These are phyloP conservation scores for Coptodon bakossiorum DNA, from an alignment of 2,113 vertebrate species.

Conservation along the genomic window DNA sequence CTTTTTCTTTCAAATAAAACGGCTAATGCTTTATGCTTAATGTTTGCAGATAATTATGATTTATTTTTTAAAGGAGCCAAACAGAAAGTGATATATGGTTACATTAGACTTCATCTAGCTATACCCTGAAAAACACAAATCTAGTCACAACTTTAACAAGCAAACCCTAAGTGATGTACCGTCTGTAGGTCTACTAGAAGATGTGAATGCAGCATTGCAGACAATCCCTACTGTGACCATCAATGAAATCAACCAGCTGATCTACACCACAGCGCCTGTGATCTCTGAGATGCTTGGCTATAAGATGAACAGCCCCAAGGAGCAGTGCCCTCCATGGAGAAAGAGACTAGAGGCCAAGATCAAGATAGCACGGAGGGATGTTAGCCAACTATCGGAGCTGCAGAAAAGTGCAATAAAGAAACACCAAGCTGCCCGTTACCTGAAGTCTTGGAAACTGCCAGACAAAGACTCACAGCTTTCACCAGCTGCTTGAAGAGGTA, in stretches of 20 bases:
- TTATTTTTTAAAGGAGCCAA: not conserved
- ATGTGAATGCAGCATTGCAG: not conserved
- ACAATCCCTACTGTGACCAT: not conserved
- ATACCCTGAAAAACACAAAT: not conserved
- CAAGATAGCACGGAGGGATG: not conserved
- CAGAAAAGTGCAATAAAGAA: not conserved
- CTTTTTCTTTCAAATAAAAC: not conserved
- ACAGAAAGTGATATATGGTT: not conserved
- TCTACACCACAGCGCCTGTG: not conserved
- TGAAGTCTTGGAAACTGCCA: not conserved
- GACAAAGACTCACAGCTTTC: not conserved
- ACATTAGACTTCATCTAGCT: not conserved
- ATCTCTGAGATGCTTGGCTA: not conserved
- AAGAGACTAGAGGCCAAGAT: not conserved
- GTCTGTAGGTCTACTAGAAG: not conserved
- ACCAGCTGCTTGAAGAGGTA: fast-evolving
- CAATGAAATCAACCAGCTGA: not conserved
- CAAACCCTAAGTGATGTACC: not conserved
- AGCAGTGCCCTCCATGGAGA: not conserved
- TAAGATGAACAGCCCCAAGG: not conserved
- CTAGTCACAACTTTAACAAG: fast-evolving
- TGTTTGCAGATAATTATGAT: not conserved
- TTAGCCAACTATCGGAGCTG: not conserved
- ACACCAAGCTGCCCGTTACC: not conserved
- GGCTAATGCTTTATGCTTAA: fast-evolving